These are phyloP conservation scores for Diabrotica balteata DNA, from an alignment of 2,888 invertebrate genomes.

Conservation along the genomic window DNA sequence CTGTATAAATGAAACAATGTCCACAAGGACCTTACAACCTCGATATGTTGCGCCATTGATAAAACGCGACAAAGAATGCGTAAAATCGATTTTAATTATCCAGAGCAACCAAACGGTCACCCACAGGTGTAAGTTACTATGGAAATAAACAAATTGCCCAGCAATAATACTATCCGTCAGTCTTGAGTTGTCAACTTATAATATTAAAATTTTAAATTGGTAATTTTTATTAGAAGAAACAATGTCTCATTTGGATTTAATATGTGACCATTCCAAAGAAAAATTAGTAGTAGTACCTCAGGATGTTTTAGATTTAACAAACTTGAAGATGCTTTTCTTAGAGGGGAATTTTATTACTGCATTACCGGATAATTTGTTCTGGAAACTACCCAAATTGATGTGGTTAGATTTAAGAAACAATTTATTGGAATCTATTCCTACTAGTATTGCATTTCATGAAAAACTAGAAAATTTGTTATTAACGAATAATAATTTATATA, in stretches of 20 bases:
- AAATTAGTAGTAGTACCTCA: conserved; percentile 52
- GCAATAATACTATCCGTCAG: not conserved
- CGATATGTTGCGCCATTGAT: not conserved
- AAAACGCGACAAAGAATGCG: conserved; percentile 6
- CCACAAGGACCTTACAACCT: too few species aligned
- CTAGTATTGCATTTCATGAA: conserved; percentile 65
- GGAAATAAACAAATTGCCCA: conserved; percentile 23
- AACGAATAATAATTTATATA: conserved; percentile 68
- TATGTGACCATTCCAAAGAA: conserved; percentile 55
- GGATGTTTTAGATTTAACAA: conserved; percentile 51
- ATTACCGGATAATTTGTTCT: conserved; percentile 67
- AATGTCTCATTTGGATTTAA: conserved; percentile 50
- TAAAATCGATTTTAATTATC: conserved; percentile 25
- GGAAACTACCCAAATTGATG: conserved; percentile 63
- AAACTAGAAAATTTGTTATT: conserved; percentile 69
- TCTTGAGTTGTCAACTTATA: conserved; percentile 23
- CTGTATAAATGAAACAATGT: not conserved
- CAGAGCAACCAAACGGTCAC: conserved; percentile 4
- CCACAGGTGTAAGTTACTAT: conserved; percentile 19
- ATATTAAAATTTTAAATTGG: conserved; percentile 31
- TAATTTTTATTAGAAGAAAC: conserved; percentile 8
- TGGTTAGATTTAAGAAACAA: conserved; percentile 75
- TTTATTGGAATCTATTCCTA: conserved; percentile 64
- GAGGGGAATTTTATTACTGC: conserved; percentile 65
- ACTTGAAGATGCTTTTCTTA: conserved; percentile 64